These are phyloP conservation scores for Panulirus ornatus DNA, from an alignment of 1,140 invertebrate genomes.

Conservation along the genomic window DNA sequence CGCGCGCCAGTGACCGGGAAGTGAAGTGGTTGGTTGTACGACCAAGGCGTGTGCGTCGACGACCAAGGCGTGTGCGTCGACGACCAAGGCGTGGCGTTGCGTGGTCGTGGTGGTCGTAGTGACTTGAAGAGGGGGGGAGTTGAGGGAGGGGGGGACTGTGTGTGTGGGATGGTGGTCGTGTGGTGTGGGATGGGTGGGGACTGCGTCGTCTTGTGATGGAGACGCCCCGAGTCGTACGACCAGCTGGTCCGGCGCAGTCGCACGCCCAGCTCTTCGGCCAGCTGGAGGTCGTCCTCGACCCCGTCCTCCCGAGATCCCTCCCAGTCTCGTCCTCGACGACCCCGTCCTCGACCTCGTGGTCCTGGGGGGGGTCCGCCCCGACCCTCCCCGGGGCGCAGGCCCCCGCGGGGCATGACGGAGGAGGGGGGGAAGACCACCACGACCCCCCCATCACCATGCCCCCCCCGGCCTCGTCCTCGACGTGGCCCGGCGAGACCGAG, in stretches of 20 bases:
- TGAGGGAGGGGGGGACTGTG: neutral
- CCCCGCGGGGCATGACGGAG: neutral
- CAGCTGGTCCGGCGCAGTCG: conserved; percentile 24
- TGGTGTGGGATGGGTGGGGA: neutral
- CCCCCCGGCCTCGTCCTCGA: neutral
- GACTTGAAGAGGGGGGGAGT: neutral
- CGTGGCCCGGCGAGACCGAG: neutral
- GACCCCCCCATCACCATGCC: conserved; percentile 1
- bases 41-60: too few relatives aligned
- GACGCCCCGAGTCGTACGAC: conserved; percentile 16
- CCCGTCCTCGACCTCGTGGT: neutral
- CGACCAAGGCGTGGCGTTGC: neutral
- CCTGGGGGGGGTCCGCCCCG: neutral
- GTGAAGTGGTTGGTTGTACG: too few relatives aligned
- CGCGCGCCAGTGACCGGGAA: too few relatives aligned
- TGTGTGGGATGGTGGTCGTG: neutral
- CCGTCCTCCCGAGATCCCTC: neutral
- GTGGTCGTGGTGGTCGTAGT: neutral
- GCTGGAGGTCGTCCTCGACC: conserved; percentile 9
- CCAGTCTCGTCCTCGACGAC: neutral
- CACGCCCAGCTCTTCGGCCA: conserved; percentile 52
- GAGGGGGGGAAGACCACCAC: neutral
- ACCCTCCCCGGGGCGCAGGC: neutral
- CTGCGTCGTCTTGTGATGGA: conserved; percentile 32
- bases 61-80: too few relatives aligned